Evolutionary conservation across 2,113 vertebrate species (phyloP).

Genomic region (Clarias gariepinus): DNA sequence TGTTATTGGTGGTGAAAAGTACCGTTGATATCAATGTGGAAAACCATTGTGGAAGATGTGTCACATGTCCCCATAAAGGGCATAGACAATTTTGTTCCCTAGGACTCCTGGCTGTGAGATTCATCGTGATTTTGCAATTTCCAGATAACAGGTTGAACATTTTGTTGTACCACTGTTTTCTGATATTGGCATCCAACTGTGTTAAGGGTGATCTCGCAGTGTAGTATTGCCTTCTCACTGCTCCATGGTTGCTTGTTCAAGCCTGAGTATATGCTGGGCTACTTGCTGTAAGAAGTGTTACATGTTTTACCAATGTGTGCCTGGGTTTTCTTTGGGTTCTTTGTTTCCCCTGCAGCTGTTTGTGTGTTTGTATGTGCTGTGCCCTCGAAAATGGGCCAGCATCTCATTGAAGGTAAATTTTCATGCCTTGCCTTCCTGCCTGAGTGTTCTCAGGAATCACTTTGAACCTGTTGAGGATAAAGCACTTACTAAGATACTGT

Average conservation of each 20-base stretch:
- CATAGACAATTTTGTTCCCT: too few species aligned
- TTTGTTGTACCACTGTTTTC: background rate
- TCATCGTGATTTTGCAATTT: too few species aligned
- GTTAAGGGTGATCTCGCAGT: background rate
- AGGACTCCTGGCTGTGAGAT: too few species aligned
- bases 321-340: background rate
- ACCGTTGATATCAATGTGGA: too few species aligned
- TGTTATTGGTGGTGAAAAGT: too few species aligned
- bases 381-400: background rate
- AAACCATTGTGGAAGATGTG: too few species aligned
- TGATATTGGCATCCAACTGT: background rate
- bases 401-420: background rate
- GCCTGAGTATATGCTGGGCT: background rate
- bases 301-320: background rate
- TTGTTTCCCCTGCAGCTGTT: background rate
- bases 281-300: background rate
- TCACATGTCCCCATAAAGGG: too few species aligned
- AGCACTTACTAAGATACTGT: background rate
- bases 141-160: too few species aligned
- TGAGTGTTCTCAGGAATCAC: constrained; percentile 9
- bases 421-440: background rate
- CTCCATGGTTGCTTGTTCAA: background rate
- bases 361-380: background rate
- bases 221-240: background rate
- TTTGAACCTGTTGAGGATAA: background rate